These are phyloP conservation scores for Drosophila robusta DNA, from an alignment of 2,888 invertebrate species.

Conservation along the genomic window DNA sequence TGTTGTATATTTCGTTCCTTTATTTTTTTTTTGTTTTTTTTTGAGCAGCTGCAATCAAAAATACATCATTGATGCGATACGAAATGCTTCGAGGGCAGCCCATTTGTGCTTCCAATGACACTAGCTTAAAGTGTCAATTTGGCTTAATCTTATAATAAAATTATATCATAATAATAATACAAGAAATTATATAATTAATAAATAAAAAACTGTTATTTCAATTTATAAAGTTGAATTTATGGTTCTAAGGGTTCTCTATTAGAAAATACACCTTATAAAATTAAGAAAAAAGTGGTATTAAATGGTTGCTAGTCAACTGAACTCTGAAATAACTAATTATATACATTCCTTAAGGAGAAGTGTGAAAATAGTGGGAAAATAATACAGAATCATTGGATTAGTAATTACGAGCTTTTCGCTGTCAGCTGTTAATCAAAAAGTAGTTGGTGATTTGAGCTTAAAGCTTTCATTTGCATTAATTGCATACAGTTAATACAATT, in stretches of 20 bases:
- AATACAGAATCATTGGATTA: too few species aligned
- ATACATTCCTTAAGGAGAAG: too few species aligned
- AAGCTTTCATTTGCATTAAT: conserved; percentile 2
- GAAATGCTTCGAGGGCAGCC: conserved; percentile 38
- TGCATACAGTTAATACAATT: conserved; percentile 10
- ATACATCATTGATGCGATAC: conserved; percentile 63
- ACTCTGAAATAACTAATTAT: too few species aligned
- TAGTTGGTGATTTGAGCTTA: background rate
- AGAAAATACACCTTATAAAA: too few species aligned
- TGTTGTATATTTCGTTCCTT: conserved; percentile 34
- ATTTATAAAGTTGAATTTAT: too few species aligned
- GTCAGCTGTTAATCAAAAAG: background rate
- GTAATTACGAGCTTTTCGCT: background rate
- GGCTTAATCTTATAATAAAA: background rate
- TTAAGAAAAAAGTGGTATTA: too few species aligned
- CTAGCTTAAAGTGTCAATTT: conserved; percentile 9
- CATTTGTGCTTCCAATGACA: conserved; percentile 35
- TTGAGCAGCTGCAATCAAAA: conserved; percentile 73
- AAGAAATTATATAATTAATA: background rate
- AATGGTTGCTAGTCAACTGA: too few species aligned
- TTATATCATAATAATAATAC: background rate
- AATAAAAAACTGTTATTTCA: too few species aligned
- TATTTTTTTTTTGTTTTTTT: conserved; percentile 13
- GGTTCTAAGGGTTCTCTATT: too few species aligned
- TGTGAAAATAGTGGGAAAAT: too few species aligned